phyloP scores from a whole-genome alignment of 2,888 invertebrate species.

The Ormyrus rosae region DNA sequence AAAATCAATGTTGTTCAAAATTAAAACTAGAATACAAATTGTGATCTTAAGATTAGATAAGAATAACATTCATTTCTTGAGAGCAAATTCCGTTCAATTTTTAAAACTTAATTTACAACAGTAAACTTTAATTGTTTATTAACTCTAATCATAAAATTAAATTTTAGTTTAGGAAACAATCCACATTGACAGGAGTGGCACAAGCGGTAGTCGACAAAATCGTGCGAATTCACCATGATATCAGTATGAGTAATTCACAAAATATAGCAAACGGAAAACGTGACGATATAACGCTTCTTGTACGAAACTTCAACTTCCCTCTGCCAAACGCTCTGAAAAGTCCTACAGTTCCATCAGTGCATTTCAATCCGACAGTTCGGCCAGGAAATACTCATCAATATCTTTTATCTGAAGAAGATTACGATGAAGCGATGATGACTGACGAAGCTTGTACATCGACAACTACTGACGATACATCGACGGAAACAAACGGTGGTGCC shows the following conservation, averaged over 20 bases:
- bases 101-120: not conserved
- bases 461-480: conserved; percentile 72
- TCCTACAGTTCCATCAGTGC: conserved; percentile 78
- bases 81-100: not conserved
- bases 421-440: not conserved
- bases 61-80: too few species aligned
- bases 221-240: conserved; percentile 88
- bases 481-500: conserved; percentile 69
- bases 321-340: conserved; percentile 81
- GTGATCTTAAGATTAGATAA: too few species aligned
- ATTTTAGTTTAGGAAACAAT: conserved; percentile 84
- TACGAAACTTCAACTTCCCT: conserved; percentile 90
- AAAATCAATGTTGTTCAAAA: too few species aligned
- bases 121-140: not conserved
- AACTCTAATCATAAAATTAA: not conserved
- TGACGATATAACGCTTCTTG: conserved; percentile 90
- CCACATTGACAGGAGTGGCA: conserved; percentile 88
- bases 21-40: too few species aligned
- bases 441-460: conserved; percentile 63
- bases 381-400: conserved; percentile 61
- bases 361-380: conserved; percentile 83
- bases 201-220: conserved; percentile 91
- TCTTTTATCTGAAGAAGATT: not conserved
- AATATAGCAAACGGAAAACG: conserved; percentile 79
- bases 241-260: conserved; percentile 80